Base-by-base conservation (phyloP, 2,888 invertebrate species). In the Coronaproctus castanopsis region DNA sequence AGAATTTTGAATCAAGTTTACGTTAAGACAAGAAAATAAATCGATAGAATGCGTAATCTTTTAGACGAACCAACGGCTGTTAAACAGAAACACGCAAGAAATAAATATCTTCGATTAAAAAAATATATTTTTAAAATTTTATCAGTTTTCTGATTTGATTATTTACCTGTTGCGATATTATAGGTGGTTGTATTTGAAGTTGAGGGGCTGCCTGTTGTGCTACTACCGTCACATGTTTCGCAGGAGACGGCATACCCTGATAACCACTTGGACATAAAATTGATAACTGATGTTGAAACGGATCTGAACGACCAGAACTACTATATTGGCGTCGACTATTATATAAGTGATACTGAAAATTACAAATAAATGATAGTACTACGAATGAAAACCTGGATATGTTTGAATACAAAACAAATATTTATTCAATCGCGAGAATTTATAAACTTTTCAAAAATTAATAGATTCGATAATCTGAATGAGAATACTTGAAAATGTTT, bases 191-290 rank as follows among this genome's bases (percentile, higher is more conserved):
- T 65, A 88, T 81, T 70, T 88, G 88, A 64, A 88, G 75, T 68
- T 80, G 70, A 3, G 76, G 76, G 2, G 76, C 76, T 66, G 82
- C 79, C 63, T 79, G 79, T 22, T 76, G 75, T 58, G 74, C 72
- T 23, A 79, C 78, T 48, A 80, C 80, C 52, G 83, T 81, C 64
- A 83, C 80, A 67, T 81, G 81, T 68, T 83, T 80, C 2, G 81
- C 79, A 48, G 83, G 83, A 57, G 83, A 83, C 58, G 80, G 79
- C 75, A 81, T 77, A 21, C 80, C 82, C 76, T 90, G 91, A 57
- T 92, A 88, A 21, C 85, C 82, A 52, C 87, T 86, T 68, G 90
- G 91, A 73, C 92, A 92, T 58, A 93, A 77, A 68, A 93, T 87
- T 55, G 92, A 91, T 71, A 93, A 79, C 72, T 91, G 87, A 68